Evolutionary conservation across 2,888 invertebrate genomes (phyloP).

Genomic region (Onchidella celtica): DNA sequence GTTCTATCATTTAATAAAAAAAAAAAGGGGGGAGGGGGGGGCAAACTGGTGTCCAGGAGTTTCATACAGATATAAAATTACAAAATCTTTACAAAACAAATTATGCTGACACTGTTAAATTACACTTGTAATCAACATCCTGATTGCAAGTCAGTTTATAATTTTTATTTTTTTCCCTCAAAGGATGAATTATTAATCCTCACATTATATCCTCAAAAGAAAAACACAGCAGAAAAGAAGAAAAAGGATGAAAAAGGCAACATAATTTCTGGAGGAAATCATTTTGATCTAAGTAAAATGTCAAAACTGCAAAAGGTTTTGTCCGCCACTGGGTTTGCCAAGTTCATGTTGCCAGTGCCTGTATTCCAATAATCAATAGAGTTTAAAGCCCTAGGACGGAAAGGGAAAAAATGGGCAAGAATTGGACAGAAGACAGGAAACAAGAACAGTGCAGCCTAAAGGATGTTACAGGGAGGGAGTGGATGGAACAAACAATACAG

Average conservation of each 20-base stretch:
- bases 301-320: constrained; percentile 13
- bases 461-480: not conserved
- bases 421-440: not conserved
- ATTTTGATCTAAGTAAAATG: not conserved
- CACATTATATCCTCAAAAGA: too few species aligned
- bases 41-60: too few species aligned
- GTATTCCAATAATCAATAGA: constrained; percentile 24
- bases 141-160: too few species aligned
- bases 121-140: too few species aligned
- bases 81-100: too few species aligned
- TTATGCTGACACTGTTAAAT: too few species aligned
- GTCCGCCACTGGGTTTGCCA: constrained; percentile 6
- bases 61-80: too few species aligned
- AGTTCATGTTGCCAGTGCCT: not conserved
- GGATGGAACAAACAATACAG: too few species aligned
- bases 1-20: too few species aligned
- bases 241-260: not conserved
- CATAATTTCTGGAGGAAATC: not conserved
- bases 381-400: constrained; percentile 26
- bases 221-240: not conserved
- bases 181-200: too few species aligned
- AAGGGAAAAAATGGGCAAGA: constrained; percentile 13
- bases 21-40: too few species aligned
- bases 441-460: not conserved
- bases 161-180: too few species aligned